phyloP scores from a whole-genome alignment of 2,797 vertebrate genomes.

The Enteromius radiatus region DNA sequence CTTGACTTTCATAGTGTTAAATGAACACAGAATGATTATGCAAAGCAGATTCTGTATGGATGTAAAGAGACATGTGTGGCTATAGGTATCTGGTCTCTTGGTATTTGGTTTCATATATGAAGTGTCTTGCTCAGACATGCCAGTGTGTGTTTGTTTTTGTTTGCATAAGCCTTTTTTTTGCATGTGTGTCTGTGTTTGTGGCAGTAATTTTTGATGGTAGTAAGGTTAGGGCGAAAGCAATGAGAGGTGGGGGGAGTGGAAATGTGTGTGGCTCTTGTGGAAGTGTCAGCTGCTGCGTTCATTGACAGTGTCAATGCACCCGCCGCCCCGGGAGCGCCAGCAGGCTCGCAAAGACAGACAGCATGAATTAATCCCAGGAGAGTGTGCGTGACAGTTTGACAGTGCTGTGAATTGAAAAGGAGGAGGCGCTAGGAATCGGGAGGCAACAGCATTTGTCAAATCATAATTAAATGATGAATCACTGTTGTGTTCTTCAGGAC shows the following conservation, averaged over 20 bases:
- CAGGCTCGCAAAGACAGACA: slow-evolving; percentile 96
- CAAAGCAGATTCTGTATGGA: neutral
- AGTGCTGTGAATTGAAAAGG: slow-evolving; percentile 97
- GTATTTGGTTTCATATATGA: slow-evolving; percentile 4
- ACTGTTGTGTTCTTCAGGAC: slow-evolving; percentile 97
- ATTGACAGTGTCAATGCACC: slow-evolving; percentile 89
- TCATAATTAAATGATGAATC: slow-evolving; percentile 99
- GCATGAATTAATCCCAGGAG: slow-evolving; percentile 98
- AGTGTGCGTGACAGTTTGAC: slow-evolving; percentile 95
- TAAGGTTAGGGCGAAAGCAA: slow-evolving; percentile 81
- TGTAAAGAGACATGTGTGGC: neutral
- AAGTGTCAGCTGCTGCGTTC: slow-evolving; percentile 88
- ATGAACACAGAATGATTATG: neutral
- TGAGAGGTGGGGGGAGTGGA: slow-evolving; percentile 73
- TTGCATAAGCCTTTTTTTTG: neutral
- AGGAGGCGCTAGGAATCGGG: slow-evolving; percentile 95
- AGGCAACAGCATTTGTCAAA: slow-evolving; percentile 99
- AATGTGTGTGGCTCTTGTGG: slow-evolving; percentile 65
- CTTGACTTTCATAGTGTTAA: neutral
- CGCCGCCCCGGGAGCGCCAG: slow-evolving; percentile 88
- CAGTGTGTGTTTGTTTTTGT: neutral
- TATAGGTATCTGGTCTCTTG: neutral
- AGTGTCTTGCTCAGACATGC: neutral
- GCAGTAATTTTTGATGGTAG: slow-evolving; percentile 19
- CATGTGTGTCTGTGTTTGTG: slow-evolving; percentile 5